phyloP scores from a whole-genome alignment of 1,140 invertebrate species.

The Linepithema humile region DNA sequence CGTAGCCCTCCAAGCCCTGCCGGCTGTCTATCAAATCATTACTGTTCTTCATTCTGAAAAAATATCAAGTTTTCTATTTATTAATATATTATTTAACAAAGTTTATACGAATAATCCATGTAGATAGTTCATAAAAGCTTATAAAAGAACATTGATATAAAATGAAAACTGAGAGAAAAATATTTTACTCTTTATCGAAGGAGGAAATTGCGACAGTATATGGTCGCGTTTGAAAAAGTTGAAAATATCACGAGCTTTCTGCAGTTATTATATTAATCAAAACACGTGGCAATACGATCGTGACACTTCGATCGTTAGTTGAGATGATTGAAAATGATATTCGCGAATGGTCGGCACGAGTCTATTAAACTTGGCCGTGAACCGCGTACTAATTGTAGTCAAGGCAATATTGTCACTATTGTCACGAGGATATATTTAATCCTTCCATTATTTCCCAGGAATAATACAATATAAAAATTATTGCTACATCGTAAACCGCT shows the following conservation, averaged over 20 bases:
- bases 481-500: not conserved
- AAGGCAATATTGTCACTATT: conserved; percentile 37
- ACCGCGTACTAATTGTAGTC: conserved; percentile 34
- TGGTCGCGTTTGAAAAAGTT: not conserved
- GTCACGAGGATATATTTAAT: conserved; percentile 47
- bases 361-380: conserved; percentile 43
- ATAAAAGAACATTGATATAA: not conserved
- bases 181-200: not conserved
- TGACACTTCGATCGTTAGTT: conserved; percentile 10
- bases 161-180: not conserved
- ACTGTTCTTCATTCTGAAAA: conserved; percentile 73
- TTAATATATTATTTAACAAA: too few relatives aligned
- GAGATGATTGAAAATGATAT: conserved; percentile 34
- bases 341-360: conserved; percentile 8
- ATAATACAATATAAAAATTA: conserved; percentile 32
- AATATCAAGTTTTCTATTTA: conserved; percentile 4
- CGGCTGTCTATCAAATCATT: conserved; percentile 44
- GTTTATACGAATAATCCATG: too few relatives aligned
- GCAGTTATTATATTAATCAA: not conserved
- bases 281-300: conserved; percentile 3
- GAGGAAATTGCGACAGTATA: not conserved
- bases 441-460: not conserved
- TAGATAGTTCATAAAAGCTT: not conserved
- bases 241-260: not conserved
- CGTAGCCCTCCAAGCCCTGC: conserved; percentile 74